phyloP scores from a whole-genome alignment of 2,113 vertebrate genomes.

The Pituophis catenifer region DNA sequence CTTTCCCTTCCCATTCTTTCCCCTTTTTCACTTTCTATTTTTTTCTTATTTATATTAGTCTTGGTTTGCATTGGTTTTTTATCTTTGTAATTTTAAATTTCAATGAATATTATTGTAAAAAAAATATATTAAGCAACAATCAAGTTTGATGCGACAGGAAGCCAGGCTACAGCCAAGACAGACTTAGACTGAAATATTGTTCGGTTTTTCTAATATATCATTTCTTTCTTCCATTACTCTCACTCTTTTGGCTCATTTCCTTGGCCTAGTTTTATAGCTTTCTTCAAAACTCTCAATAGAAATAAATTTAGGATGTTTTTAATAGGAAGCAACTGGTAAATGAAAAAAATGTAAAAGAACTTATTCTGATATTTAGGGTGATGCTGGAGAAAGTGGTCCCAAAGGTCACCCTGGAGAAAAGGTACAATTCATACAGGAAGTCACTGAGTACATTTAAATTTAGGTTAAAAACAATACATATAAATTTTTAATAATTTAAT shows the following conservation, averaged over 20 bases:
- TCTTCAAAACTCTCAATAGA: background rate
- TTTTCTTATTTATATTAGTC: background rate
- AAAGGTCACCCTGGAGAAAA: slow-evolving; percentile 91
- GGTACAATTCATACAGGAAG: slow-evolving; percentile 69
- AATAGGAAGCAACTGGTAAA: background rate
- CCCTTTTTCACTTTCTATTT: background rate
- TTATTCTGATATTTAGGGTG: slow-evolving; percentile 75
- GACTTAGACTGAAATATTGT: background rate
- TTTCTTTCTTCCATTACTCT: background rate
- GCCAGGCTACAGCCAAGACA: no score
- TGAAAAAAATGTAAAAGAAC: background rate
- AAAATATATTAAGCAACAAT: background rate
- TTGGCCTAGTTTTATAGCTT: background rate
- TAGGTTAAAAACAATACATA: background rate
- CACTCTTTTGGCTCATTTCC: background rate
- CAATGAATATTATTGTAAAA: background rate
- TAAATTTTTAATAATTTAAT: background rate
- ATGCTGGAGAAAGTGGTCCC: slow-evolving; percentile 83
- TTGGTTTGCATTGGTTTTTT: background rate
- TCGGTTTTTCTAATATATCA: background rate
- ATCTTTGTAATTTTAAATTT: background rate
- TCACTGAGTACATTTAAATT: background rate
- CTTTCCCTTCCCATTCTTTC: background rate
- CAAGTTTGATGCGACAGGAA: background rate
- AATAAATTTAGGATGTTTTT: background rate